Percentiles rank a stretch among this genome's conserved stretches.
phyloP scores from a whole-genome alignment of 2,113 vertebrate species.

The Corvus moneduloides region DNA sequence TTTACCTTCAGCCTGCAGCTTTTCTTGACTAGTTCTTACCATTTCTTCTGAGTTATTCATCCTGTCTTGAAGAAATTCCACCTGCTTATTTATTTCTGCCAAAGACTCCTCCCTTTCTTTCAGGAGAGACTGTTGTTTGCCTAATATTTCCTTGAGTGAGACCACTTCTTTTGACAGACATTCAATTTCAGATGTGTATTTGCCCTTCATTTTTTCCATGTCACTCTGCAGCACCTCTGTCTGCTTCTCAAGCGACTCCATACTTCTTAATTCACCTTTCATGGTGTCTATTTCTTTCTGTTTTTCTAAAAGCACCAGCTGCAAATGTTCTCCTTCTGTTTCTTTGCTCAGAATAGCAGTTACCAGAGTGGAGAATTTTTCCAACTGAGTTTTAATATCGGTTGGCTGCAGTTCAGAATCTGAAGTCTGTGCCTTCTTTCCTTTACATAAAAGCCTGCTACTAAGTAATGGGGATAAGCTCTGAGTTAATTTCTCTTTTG shows the following conservation, averaged over 20 bases:
- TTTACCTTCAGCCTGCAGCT: slow-evolving; percentile 40
- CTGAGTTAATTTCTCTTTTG: slow-evolving; percentile 75
- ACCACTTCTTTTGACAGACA: slow-evolving; percentile 57
- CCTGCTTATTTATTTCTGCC: slow-evolving; percentile 42
- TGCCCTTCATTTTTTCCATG: slow-evolving; percentile 43
- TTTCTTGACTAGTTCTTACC: slow-evolving; percentile 35
- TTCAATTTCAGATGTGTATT: slow-evolving; percentile 47
- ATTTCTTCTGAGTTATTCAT: slow-evolving; percentile 53
- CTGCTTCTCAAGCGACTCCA: slow-evolving; percentile 20
- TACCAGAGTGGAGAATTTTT: slow-evolving; percentile 69
- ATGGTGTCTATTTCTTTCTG: slow-evolving; percentile 66
- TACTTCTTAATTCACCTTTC: neutral
- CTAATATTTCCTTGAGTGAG: neutral
- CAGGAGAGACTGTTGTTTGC: slow-evolving; percentile 44
- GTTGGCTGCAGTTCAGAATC: slow-evolving; percentile 32
- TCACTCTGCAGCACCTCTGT: slow-evolving; percentile 31
- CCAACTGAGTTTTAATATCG: slow-evolving; percentile 69
- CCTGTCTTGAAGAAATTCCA: slow-evolving; percentile 63
- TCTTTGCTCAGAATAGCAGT: slow-evolving; percentile 74
- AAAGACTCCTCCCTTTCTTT: slow-evolving; percentile 52
- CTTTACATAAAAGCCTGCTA: slow-evolving; percentile 71
- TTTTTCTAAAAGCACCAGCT: slow-evolving; percentile 65
- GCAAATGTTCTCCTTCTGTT: slow-evolving; percentile 57
- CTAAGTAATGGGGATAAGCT: slow-evolving; percentile 65
- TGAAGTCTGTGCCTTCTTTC: slow-evolving; percentile 57